Base-by-base conservation (phyloP, 2,797 vertebrate species). In the Apodemus agrarius region DNA sequence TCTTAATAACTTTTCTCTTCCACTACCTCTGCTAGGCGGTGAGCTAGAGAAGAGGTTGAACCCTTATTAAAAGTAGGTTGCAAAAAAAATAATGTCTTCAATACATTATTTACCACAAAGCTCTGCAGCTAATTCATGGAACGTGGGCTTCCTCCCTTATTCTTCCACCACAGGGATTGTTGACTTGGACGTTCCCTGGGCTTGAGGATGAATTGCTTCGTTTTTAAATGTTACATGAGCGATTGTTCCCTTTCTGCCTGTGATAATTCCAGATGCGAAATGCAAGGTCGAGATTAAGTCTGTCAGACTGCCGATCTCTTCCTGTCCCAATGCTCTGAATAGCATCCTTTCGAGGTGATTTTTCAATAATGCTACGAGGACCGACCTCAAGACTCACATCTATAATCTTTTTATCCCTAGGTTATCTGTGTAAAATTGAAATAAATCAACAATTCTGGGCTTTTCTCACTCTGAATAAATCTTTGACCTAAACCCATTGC, bases 391-490 rank as follows among this genome's bases (percentile, higher is more conserved):
- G n/a, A 76, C 46, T 89, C 54, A 11, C 6, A 79, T 87, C 67
- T 75, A 0, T 79, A 43, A 54, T 61, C 26, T 19, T 67, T 37
- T 21, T 57, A 72, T 86, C 40, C n/a, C 90, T 57, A 22, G 37
- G 40, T 40, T 75, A 59, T 86, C 40, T 78, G 16, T 49, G 43
- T 63, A 52, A 1, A 46, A 16, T 40, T 83, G 37, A 89, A 78
- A 92, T 87, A 90, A 94, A 86, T 86, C 29, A 78, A 65, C 21
- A 67, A 9, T 10, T 8, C 52, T 9, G 65, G 61, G 13, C 79
- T 93, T 95, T 94, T 2, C 63, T 93, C 84, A 84, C 54, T 75
- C 10, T n/a, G 90, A 10, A 22, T 78, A 11, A 82, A 69, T 74
- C 82, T 46, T 74, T 90, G 52, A 59, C n/a, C 22, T 87, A 86